Conservation (phyloP, 2,797 vertebrate species). For the Ficedula albicollis region DNA sequence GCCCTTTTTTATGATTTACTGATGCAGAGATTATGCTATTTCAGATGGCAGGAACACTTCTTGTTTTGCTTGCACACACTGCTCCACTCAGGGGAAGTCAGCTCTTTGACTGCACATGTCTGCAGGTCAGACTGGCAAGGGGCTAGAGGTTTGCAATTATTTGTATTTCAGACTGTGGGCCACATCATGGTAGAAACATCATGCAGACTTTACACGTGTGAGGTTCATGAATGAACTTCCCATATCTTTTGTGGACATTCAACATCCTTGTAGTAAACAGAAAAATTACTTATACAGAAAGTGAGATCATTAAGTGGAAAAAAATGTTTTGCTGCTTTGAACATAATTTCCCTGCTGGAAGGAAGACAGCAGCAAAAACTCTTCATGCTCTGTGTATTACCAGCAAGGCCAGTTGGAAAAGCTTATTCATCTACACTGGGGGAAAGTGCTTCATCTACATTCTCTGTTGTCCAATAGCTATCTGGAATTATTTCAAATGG, state of each 20-base stretch:
- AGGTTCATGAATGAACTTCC: neutral
- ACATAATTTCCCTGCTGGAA: neutral
- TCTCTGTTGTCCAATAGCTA: neutral
- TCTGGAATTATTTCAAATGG: neutral
- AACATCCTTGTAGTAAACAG: slow-evolving; percentile 7
- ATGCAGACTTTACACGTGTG: neutral
- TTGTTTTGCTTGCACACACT: neutral
- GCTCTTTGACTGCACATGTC: fast-evolving
- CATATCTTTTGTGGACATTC: neutral
- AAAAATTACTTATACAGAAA: slow-evolving; percentile 21
- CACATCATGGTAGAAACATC: neutral
- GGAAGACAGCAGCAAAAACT: neutral
- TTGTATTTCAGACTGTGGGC: neutral
- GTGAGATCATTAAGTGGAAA: slow-evolving; percentile 18
- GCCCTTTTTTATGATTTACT: neutral
- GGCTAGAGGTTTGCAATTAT: neutral
- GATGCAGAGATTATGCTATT: neutral
- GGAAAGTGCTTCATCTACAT: neutral
- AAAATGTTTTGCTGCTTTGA: slow-evolving; percentile 13
- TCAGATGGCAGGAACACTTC: neutral
- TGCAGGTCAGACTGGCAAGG: neutral
- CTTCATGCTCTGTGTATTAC: neutral
- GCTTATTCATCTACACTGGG: neutral
- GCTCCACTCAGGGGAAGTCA: neutral
- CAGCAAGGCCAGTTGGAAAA: neutral